These are phyloP conservation scores for Procambarus virginalis DNA, from an alignment of 1,140 invertebrate genomes.

Conservation along the genomic window DNA sequence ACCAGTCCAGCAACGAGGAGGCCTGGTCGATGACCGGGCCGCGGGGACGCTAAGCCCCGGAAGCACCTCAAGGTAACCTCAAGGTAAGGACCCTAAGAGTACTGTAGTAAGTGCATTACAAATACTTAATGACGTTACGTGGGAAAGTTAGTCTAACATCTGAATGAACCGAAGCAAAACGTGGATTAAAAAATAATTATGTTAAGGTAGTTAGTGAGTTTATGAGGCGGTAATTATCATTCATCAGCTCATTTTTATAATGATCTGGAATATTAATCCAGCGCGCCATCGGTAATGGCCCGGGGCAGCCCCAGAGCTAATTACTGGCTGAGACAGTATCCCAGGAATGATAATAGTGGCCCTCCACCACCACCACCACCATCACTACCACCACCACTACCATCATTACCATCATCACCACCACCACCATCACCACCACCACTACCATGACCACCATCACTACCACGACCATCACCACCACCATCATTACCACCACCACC, in stretches of 20 bases:
- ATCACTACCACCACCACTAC: neutral
- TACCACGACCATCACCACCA: neutral
- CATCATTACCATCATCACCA: neutral
- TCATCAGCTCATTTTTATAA: neutral
- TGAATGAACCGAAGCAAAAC: neutral
- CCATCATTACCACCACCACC: too few relatives aligned
- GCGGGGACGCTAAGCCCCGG: too few relatives aligned
- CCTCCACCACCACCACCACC: neutral
- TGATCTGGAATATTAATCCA: neutral
- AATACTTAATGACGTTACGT: too few relatives aligned
- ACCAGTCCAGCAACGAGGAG: too few relatives aligned
- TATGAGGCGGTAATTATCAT: neutral
- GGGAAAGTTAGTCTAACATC: neutral
- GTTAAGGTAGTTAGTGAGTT: neutral
- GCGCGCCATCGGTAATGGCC: too few relatives aligned
- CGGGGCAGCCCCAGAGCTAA: neutral
- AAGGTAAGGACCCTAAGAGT: too few relatives aligned
- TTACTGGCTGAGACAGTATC: neutral
- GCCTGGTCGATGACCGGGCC: too few relatives aligned
- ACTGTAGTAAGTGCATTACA: neutral
- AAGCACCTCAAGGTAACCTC: too few relatives aligned
- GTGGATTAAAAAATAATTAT: neutral
- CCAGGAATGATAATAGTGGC: too few relatives aligned
- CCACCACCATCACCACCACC: neutral
- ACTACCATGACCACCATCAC: neutral